These are phyloP conservation scores for Taphrorychus bicolor DNA, from an alignment of 2,888 invertebrate species.

Conservation along the genomic window DNA sequence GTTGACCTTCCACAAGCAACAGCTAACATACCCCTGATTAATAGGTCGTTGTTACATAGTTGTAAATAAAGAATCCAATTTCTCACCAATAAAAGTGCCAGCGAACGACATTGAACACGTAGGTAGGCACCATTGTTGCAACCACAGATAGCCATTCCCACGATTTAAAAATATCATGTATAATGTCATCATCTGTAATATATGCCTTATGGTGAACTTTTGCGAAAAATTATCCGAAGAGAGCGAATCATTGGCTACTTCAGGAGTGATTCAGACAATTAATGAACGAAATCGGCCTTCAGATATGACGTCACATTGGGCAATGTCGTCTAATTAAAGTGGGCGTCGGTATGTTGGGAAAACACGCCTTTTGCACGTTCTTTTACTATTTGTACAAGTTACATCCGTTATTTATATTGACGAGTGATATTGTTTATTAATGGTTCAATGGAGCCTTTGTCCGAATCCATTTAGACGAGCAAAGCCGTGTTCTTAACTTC, in stretches of 20 bases:
- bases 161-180: constrained; percentile 6
- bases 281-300: constrained; percentile 17
- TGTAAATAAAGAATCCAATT: not conserved
- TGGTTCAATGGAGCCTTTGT: not conserved
- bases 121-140: constrained; percentile 3
- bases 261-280: not conserved
- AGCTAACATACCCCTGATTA: not conserved
- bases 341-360: constrained; percentile 24
- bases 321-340: constrained; percentile 22
- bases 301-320: constrained; percentile 23
- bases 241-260: not conserved
- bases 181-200: constrained; percentile 6
- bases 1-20: not conserved
- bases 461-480: not conserved
- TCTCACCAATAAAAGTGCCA: not conserved
- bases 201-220: not conserved
- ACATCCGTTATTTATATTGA: constrained; percentile 12
- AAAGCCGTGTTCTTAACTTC: not conserved
- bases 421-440: not conserved
- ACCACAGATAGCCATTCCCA: constrained; percentile 1
- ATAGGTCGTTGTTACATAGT: not conserved
- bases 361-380: constrained; percentile 15
- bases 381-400: not conserved
- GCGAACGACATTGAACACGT: constrained; percentile 3
- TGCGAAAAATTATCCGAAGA: not conserved